These are phyloP conservation scores for Nemoura dubitans DNA, from an alignment of 2,888 invertebrate species.

Conservation along the genomic window DNA sequence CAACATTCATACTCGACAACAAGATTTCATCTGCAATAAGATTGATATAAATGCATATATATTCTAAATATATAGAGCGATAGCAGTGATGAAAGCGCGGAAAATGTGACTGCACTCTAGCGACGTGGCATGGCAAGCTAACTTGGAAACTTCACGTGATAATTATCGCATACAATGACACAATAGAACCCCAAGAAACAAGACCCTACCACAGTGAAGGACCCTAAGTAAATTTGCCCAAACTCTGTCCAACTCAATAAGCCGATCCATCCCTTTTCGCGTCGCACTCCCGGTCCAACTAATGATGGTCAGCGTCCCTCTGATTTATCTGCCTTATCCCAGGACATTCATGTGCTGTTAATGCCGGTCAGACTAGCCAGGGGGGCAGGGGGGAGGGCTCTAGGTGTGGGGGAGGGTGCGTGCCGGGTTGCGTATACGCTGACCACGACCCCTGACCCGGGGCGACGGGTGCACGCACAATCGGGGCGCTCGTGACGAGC, in stretches of 20 bases:
- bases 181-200: neutral
- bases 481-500: neutral
- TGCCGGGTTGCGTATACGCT: neutral
- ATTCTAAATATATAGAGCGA: neutral
- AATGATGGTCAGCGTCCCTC: slow-evolving; percentile 20
- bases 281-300: neutral
- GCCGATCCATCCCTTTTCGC: neutral
- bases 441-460: neutral
- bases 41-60: neutral
- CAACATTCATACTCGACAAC: neutral
- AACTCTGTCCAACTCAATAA: neutral
- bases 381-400: neutral
- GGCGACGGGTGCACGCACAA: neutral
- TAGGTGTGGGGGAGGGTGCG: neutral
- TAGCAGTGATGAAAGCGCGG: neutral
- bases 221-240: too few species aligned
- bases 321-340: slow-evolving; percentile 19
- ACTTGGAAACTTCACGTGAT: too few species aligned
- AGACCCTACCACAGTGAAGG: neutral
- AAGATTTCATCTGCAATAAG: neutral
- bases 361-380: neutral
- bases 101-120: neutral
- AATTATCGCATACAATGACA: neutral
- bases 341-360: slow-evolving; percentile 27
- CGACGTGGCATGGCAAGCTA: neutral